These are phyloP conservation scores for Zapornia atra DNA, from an alignment of 2,113 vertebrate genomes.

Conservation along the genomic window DNA sequence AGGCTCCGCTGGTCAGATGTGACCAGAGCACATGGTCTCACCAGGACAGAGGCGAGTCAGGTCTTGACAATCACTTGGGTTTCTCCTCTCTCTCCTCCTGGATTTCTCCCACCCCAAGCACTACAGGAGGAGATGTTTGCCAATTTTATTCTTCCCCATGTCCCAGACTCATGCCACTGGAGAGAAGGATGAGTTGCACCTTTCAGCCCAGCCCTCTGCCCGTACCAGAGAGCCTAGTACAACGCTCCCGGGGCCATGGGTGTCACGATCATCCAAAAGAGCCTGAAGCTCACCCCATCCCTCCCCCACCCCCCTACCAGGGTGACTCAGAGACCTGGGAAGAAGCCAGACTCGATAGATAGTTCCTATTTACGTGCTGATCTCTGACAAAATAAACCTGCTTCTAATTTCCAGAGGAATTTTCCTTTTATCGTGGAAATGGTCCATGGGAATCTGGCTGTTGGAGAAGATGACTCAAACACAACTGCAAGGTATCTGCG, in stretches of 20 bases:
- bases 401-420: constrained; percentile 29
- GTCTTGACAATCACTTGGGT: not conserved
- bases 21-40: accelerated
- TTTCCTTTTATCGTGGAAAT: constrained; percentile 38
- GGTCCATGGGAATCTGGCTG: not conserved
- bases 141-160: not conserved
- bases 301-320: not conserved
- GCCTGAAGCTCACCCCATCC: not conserved
- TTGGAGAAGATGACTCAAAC: not conserved
- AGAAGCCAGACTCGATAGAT: not conserved
- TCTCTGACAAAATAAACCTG: not conserved
- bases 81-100: not conserved
- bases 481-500: not conserved
- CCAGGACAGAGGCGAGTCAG: not conserved
- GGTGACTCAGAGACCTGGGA: constrained; percentile 17
- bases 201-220: not conserved
- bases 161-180: not conserved
- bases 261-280: not conserved
- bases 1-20: not conserved
- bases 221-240: accelerated
- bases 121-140: not conserved
- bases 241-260: not conserved
- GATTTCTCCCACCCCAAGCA: not conserved
- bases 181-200: not conserved
- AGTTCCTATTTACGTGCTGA: not conserved